phyloP scores from a whole-genome alignment of 2,888 invertebrate species.

The Morinoia aosen region DNA sequence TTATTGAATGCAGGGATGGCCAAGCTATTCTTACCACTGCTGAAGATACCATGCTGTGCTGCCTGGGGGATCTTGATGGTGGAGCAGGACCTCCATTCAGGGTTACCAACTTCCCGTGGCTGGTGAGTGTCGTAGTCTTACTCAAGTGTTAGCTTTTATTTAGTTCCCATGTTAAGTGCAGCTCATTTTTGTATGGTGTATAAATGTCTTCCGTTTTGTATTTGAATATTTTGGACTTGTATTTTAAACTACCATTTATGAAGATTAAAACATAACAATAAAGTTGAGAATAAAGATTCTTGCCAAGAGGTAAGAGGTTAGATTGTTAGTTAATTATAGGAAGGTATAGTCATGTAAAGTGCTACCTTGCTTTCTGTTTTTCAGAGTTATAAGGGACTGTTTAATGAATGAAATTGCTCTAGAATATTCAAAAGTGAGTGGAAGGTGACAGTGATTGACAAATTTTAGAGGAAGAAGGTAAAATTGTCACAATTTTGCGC shows the following conservation, averaged over 20 bases:
- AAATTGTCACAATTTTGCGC: too few relatives aligned
- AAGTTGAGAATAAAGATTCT: neutral
- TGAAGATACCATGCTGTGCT: neutral
- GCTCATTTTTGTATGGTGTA: neutral
- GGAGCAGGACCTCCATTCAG: conserved; percentile 40
- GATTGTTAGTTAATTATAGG: too few relatives aligned
- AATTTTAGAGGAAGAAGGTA: too few relatives aligned
- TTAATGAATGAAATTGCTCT: too few relatives aligned
- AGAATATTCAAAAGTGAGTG: too few relatives aligned
- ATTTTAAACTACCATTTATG: neutral
- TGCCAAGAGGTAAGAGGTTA: neutral
- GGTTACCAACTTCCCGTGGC: conserved; percentile 55
- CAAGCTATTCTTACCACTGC: conserved; percentile 39
- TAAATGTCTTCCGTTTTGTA: neutral
- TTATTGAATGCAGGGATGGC: conserved; percentile 8
- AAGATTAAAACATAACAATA: neutral
- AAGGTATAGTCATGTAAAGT: too few relatives aligned
- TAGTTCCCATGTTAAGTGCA: neutral
- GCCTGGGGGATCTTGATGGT: neutral
- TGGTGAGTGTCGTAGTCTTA: conserved; percentile 15
- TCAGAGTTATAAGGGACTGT: too few relatives aligned
- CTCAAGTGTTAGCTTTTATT: neutral
- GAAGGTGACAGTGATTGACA: too few relatives aligned
- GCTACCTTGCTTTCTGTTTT: too few relatives aligned
- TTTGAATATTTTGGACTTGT: neutral